Evolutionary conservation across 2,888 invertebrate genomes (phyloP), one percentile per base, ranked within the genome.

Genomic region (Tenthredo livida): DNA sequence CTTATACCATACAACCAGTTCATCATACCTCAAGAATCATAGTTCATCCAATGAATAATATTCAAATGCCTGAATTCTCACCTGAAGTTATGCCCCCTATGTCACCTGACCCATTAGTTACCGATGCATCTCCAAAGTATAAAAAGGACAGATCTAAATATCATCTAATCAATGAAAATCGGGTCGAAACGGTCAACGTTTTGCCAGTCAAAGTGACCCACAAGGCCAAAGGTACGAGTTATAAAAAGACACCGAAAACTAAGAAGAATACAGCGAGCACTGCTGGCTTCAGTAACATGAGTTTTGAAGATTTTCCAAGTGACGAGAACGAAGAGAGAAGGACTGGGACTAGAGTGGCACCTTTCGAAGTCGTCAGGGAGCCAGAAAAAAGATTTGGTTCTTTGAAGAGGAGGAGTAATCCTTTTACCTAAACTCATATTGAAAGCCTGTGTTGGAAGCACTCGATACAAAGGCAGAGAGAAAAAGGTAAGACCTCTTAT

Each of bases 281-380:
- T 0, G 95, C 95, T 10, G 96, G 96, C 5, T 96, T 96, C 90
- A 96, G 96, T 89, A 96, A 96, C 89, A 95, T 96, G 96, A 96
- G 96, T 90, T 96, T 96, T 89, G 96, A 96, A 91, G 96, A 96
- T 92, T 96, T 96, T 90, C 95, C 96, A 2, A 96, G 95, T 40
- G 96, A 96, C 89, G 95, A 95, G 84, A 94, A 95, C 86, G 94
- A 94, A 78, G 92, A 92, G 77, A 88, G 89, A 70, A 90, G 92
- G 86, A 93, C 94, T n/a, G 92, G 88, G 7, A 88, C 91, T 33
- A 91, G 93, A 33, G 93, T 94, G 67, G 94, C 95, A 80, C 96
- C 96, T 0, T 96, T 96, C 89, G 96, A 96, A 90, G 96, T 96
- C 10, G 94, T 96, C 37, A 90, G 94, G 15, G 93, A 93, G 72